Evolutionary conservation across 1,140 invertebrate genomes (phyloP).

Genomic region (Homarus americanus): DNA sequence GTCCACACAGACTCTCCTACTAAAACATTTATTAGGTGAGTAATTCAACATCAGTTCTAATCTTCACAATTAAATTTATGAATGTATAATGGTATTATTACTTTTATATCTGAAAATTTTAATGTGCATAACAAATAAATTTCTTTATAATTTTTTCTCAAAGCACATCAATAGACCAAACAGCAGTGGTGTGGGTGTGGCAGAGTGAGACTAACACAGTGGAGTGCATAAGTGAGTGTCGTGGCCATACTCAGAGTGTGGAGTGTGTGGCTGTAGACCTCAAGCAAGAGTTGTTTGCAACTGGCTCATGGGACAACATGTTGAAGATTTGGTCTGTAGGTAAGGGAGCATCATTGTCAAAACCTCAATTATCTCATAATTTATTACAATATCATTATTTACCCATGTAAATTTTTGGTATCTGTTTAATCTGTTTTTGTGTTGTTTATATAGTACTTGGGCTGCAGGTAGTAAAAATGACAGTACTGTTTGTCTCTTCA

Average conservation of each 20-base stretch:
- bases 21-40: conserved; percentile 85
- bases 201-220: conserved; percentile 87
- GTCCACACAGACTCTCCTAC: conserved; percentile 83
- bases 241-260: conserved; percentile 92
- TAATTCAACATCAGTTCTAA: not conserved
- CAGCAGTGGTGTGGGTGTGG: conserved; percentile 94
- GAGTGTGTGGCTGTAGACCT: conserved; percentile 89
- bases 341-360: conserved; percentile 55
- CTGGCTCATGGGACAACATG: conserved; percentile 92
- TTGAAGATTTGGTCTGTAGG: conserved; percentile 81
- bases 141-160: too few species aligned
- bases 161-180: conserved; percentile 91
- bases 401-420: too few species aligned
- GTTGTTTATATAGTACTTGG: too few species aligned
- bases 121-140: too few species aligned
- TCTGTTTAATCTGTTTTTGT: too few species aligned
- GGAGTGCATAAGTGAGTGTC: conserved; percentile 88
- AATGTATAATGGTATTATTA: too few species aligned
- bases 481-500: too few species aligned
- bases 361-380: not conserved
- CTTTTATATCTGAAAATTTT: too few species aligned
- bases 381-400: too few species aligned
- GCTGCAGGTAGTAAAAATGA: too few species aligned
- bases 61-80: too few species aligned
- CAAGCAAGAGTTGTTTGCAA: conserved; percentile 86